Base-by-base conservation (phyloP, 2,113 vertebrate species). In the Aldabrachelys gigantea region DNA sequence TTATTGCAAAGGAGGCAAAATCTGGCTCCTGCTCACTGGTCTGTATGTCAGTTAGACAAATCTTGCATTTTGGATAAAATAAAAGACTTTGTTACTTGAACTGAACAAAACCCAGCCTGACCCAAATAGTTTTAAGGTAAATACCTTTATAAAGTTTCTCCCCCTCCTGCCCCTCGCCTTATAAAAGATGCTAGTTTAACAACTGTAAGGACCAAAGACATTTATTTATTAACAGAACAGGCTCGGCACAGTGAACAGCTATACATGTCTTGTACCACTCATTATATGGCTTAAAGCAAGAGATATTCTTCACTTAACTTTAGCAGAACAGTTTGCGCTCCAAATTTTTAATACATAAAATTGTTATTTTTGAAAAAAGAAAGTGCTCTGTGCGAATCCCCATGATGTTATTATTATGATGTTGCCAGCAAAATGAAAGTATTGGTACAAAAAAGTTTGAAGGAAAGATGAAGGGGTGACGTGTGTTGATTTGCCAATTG, bases 141-240 rank as follows among this genome's bases (percentile, higher is more conserved):
- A 79, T n/a, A 29, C 0, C 13, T 38, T 52, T 84, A 50, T 24
- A 78, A 82, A 22, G 24, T 12, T 50, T 69, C 76, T 19, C 56
- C 19, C 6, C 5, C 53, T n/a, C 1, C 53, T 5, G 4, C 50
- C 50, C 50, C 50, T 1, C 4, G 5, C 4, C 62, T 1, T 44
- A 44, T 79, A 52, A 79, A 57, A 82, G 1, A 14, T 4, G 5
- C 11, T 56, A 22, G 3, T 72, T 72, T 79, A 44, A 16, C 50
- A 31, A 44, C 56, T 79, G 29, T 17, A 85, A 85, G 82, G 44
- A 86, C 22, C 4, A 22, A 9, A 5, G 25, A n/a, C 3, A 1
- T 24, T 49, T 50, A 17, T 79, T 89, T 57, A 14, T 85, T 82
- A 12, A 72, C 25, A 12, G 22, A 80, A 75, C 10, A 54, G 49